phyloP scores from a whole-genome alignment of 92 coral and sea anemone genomes.

The Palythoa grandiflora region DNA sequence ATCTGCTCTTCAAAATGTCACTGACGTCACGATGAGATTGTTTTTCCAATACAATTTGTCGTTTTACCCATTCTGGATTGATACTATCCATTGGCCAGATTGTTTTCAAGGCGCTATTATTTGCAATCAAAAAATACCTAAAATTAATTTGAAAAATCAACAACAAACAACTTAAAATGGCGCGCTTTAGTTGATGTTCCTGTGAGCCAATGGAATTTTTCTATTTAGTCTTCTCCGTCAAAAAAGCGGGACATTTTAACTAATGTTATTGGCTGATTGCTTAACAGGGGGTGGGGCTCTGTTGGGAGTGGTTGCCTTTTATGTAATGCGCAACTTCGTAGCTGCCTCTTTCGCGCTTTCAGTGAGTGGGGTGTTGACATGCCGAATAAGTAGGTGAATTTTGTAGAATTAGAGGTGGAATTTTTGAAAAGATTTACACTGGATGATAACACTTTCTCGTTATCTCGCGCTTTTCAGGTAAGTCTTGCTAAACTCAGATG shows the following conservation, averaged over 20 bases:
- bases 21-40: constrained; percentile 42
- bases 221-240: neutral
- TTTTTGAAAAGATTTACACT: neutral
- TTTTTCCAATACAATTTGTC: constrained; percentile 3
- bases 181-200: neutral
- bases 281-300: constrained; percentile 3
- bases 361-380: neutral
- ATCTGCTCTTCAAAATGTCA: constrained; percentile 6
- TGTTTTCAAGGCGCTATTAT: neutral
- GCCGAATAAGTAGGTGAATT: too few species aligned
- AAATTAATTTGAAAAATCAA: neutral
- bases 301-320: constrained; percentile 3
- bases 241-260: constrained; percentile 1
- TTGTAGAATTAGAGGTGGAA: too few species aligned
- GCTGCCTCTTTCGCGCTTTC: neutral
- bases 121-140: neutral
- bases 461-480: constrained; percentile 7
- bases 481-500: neutral
- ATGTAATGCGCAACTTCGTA: neutral
- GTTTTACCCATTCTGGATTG: neutral
- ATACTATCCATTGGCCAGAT: neutral
- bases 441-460: neutral
- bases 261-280: neutral
- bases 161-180: neutral
- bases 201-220: neutral